These are phyloP conservation scores for Tachina lurida DNA, from an alignment of 2,888 invertebrate genomes.

Conservation along the genomic window DNA sequence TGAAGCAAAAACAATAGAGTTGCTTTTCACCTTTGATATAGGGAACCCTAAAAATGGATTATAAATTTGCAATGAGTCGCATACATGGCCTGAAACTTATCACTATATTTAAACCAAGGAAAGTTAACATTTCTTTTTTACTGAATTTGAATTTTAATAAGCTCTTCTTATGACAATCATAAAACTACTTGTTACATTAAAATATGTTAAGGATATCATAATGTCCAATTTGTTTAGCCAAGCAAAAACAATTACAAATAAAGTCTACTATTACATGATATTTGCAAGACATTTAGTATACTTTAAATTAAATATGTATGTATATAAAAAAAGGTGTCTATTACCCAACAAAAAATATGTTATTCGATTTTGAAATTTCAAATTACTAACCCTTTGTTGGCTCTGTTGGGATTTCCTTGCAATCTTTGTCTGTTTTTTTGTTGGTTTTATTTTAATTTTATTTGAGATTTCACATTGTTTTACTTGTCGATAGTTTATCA, in stretches of 20 bases:
- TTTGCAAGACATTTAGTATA: conserved; percentile 17
- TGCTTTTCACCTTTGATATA: no score
- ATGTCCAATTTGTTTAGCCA: background rate
- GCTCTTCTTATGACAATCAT: background rate
- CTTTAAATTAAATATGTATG: conserved; percentile 18
- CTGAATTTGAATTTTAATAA: background rate
- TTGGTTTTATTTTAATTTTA: background rate
- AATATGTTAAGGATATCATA: background rate
- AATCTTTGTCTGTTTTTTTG: background rate
- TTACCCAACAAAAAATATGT: background rate
- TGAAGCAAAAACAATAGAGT: no score
- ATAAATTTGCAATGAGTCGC: no score
- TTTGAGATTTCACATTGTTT: conserved; percentile 13
- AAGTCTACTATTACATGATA: conserved; percentile 20
- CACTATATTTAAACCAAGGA: background rate
- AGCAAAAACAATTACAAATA: background rate
- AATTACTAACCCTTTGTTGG: conserved; percentile 13
- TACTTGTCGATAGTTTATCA: conserved; percentile 24
- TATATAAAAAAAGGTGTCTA: conserved; percentile 5
- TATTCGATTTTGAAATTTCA: conserved; percentile 11
- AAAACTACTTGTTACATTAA: background rate
- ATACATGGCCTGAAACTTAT: no score
- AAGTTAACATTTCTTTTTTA: background rate
- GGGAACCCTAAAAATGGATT: no score
- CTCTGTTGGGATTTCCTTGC: conserved; percentile 30